phyloP scores from a whole-genome alignment of 2,797 vertebrate species.

The Ispidina lecontei region DNA sequence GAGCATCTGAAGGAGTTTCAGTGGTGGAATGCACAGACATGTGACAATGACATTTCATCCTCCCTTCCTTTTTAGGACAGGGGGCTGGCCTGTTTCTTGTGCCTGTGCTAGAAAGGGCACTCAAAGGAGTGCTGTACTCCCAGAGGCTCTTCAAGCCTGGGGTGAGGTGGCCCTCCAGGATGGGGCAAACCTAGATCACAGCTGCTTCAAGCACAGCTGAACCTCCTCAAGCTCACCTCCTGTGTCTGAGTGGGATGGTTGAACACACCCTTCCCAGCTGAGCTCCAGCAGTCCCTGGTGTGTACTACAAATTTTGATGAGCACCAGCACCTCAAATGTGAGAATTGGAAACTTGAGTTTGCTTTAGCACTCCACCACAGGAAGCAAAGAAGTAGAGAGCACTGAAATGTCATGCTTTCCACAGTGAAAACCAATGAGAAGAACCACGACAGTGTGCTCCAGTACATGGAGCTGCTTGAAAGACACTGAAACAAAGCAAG shows the following conservation, averaged over 20 bases:
- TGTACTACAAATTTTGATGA: background rate
- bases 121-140: background rate
- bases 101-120: accelerated
- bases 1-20: background rate
- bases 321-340: background rate
- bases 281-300: background rate
- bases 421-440: background rate
- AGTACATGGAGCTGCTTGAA: background rate
- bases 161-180: background rate
- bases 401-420: background rate
- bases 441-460: background rate
- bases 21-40: background rate
- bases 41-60: background rate
- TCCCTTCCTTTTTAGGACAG: background rate
- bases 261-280: background rate
- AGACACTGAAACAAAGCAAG: constrained; percentile 12
- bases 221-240: background rate
- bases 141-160: accelerated
- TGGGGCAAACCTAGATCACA: background rate
- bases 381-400: background rate
- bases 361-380: background rate
- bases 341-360: background rate
- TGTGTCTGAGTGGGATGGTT: background rate
- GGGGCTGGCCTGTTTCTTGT: accelerated
- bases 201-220: background rate